These are phyloP conservation scores for Enteromius paludinosus DNA, from an alignment of 2,797 vertebrate species.

Conservation along the genomic window DNA sequence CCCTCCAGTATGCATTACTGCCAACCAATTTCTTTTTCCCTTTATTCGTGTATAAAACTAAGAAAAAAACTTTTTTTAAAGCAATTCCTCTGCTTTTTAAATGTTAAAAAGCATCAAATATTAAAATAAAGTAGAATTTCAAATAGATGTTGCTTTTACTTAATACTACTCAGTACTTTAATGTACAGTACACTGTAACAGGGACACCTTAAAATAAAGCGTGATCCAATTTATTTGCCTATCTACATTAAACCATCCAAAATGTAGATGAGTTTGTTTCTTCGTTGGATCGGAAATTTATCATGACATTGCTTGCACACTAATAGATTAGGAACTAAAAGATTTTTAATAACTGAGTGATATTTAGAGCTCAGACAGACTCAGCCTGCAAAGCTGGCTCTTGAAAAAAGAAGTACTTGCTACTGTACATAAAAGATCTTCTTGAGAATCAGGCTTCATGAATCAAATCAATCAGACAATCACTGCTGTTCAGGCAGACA, in stretches of 20 bases:
- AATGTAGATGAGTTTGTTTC: too few relatives aligned
- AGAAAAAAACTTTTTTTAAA: too few relatives aligned
- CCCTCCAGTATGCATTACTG: neutral
- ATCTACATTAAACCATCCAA: too few relatives aligned
- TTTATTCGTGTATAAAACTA: neutral
- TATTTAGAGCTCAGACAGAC: neutral
- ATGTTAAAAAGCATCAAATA: neutral
- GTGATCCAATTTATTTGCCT: too few relatives aligned
- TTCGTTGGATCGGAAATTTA: too few relatives aligned
- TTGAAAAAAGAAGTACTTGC: neutral
- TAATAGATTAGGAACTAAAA: too few relatives aligned
- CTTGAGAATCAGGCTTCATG: constrained; percentile 41
- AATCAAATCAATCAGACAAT: constrained; percentile 47
- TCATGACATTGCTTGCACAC: too few relatives aligned
- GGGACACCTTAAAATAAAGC: too few relatives aligned
- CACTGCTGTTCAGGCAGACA: constrained; percentile 31
- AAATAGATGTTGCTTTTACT: neutral
- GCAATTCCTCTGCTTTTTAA: neutral
- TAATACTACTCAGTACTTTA: too few relatives aligned
- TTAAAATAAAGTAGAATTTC: neutral
- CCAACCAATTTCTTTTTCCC: neutral
- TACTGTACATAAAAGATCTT: constrained; percentile 15
- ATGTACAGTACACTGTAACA: too few relatives aligned
- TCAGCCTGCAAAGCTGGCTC: neutral
- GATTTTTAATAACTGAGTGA: neutral